Evolutionary conservation across 2,888 invertebrate species (phyloP).

Genomic region (Sacculina carcini): DNA sequence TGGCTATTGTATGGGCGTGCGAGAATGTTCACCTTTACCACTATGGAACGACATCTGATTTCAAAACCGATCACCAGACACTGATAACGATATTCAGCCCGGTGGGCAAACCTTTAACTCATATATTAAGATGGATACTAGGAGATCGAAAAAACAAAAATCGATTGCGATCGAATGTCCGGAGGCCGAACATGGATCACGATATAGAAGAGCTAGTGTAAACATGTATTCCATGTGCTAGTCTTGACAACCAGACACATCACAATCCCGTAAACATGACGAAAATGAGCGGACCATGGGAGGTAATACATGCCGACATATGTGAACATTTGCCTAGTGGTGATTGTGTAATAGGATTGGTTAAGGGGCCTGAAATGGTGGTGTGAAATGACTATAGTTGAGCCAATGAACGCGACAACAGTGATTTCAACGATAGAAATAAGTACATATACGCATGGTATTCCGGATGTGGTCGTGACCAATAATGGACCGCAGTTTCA

Average conservation of each 20-base stretch:
- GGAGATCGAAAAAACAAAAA: background rate
- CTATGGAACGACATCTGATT: background rate
- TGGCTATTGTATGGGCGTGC: background rate
- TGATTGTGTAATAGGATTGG: background rate
- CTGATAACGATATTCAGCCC: too few relatives aligned
- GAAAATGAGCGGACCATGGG: background rate
- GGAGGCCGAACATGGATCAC: background rate
- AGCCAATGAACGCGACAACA: background rate
- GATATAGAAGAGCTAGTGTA: too few relatives aligned
- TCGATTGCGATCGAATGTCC: background rate
- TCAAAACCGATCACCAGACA: background rate
- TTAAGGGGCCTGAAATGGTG: background rate
- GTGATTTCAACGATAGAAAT: background rate
- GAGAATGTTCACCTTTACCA: background rate
- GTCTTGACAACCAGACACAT: background rate
- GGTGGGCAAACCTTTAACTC: background rate
- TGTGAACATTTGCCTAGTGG: constrained; percentile 2
- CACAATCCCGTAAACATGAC: constrained; percentile 1
- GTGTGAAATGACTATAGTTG: background rate
- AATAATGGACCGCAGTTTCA: constrained; percentile 1
- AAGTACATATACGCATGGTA: constrained; percentile 2
- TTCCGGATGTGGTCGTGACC: background rate
- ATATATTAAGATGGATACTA: background rate
- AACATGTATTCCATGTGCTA: background rate
- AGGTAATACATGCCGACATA: background rate